phyloP scores from a whole-genome alignment of 2,797 vertebrate species.

The Phataginus tetradactyla region DNA sequence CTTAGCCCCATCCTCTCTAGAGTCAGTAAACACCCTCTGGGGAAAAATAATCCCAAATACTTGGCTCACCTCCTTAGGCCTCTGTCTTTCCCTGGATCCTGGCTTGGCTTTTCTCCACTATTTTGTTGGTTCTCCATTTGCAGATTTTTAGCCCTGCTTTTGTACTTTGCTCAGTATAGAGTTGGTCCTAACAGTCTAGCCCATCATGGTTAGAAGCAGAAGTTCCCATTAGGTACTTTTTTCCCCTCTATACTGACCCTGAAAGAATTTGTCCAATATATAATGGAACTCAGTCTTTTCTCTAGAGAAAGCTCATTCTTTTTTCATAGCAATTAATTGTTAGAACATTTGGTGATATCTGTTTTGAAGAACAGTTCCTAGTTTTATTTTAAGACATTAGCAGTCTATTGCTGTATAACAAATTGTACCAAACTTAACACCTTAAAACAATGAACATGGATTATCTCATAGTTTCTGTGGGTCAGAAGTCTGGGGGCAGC shows the following conservation, averaged over 20 bases:
- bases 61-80: neutral
- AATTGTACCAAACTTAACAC: neutral
- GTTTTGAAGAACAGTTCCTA: slow-evolving; percentile 24
- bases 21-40: neutral
- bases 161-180: neutral
- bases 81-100: neutral
- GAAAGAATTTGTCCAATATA: neutral
- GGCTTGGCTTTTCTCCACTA: neutral
- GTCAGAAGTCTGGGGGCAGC: neutral
- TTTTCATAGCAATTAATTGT: neutral
- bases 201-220: neutral
- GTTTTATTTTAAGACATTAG: slow-evolving; percentile 2
- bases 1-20: neutral
- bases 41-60: neutral
- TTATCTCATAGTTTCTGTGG: neutral
- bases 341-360: neutral
- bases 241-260: neutral
- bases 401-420: neutral
- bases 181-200: neutral
- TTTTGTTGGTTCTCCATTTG: neutral
- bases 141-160: neutral
- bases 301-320: neutral
- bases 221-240: neutral
- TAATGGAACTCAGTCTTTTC: neutral
- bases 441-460: neutral